A percentile compares a stretch with the other conserved stretches of the same genome.
These are phyloP conservation scores for Allolobophora icterica DNA, from an alignment of 2,888 invertebrate genomes.

Conservation along the genomic window DNA sequence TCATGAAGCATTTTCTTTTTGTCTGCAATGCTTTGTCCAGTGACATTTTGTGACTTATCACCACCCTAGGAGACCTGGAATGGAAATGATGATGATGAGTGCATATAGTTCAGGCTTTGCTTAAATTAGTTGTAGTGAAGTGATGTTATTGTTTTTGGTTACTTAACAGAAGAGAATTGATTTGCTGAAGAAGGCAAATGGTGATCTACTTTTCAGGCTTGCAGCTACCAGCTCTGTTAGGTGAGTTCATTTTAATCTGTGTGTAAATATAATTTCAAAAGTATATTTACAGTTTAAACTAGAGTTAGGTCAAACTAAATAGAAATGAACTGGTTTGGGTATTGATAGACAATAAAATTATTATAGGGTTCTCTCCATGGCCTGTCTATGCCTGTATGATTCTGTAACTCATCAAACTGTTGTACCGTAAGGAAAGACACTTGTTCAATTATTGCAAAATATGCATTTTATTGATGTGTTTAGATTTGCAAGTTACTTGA, in stretches of 20 bases:
- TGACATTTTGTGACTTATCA: not conserved
- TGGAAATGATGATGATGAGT: not conserved
- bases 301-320: not conserved
- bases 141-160: not conserved
- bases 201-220: not conserved
- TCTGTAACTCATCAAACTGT: not conserved
- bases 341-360: not conserved
- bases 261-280: not conserved
- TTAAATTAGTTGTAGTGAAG: not conserved
- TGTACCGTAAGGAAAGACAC: not conserved
- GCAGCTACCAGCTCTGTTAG: not conserved
- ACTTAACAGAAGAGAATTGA: constrained; percentile 61
- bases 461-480: too few species aligned
- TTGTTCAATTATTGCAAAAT: not conserved
- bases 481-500: too few species aligned
- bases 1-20: too few species aligned
- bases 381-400: not conserved
- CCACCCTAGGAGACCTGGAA: not conserved
- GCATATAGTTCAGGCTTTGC: not conserved
- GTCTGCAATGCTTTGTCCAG: too few species aligned
- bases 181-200: constrained; percentile 33
- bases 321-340: not conserved
- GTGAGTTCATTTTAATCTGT: not conserved
- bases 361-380: not conserved
- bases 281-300: not conserved